Percentiles rank a stretch among this genome's conserved stretches.
Evolutionary conservation across 2,113 vertebrate genomes (phyloP).

Genomic region (Aldabrachelys gigantea): DNA sequence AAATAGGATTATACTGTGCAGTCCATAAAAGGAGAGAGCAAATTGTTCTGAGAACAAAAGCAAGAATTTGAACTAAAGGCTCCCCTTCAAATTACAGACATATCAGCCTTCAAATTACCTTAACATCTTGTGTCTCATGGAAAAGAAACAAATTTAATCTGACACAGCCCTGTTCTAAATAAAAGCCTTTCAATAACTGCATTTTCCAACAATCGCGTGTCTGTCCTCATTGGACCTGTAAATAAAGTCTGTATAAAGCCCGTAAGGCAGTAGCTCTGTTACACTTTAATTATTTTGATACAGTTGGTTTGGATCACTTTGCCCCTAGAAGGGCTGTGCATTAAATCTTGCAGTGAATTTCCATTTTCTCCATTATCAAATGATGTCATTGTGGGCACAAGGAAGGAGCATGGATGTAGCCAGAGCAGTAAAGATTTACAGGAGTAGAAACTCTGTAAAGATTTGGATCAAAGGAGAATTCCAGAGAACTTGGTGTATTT

Average conservation of each 20-base stretch:
- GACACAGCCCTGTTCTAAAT: not conserved
- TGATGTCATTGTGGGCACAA: slow-evolving; percentile 38
- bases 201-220: not conserved
- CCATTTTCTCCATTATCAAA: not conserved
- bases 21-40: not conserved
- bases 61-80: not conserved
- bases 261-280: not conserved
- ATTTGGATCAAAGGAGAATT: slow-evolving; percentile 10
- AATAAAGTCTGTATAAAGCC: not conserved
- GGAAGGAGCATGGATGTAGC: slow-evolving; percentile 34
- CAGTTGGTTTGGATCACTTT: not conserved
- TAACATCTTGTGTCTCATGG: not conserved
- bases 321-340: not conserved
- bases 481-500: slow-evolving; percentile 32
- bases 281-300: not conserved
- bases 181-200: not conserved
- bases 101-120: not conserved
- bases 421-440: slow-evolving; percentile 30
- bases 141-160: not conserved
- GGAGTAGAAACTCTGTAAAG: not conserved
- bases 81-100: not conserved
- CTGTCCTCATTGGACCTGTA: not conserved
- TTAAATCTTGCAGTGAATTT: slow-evolving; percentile 13
- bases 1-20: not conserved
- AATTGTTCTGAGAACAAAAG: not conserved